Base-by-base conservation (phyloP, 2,888 invertebrate genomes). In the Toxonevra muliebris region DNA sequence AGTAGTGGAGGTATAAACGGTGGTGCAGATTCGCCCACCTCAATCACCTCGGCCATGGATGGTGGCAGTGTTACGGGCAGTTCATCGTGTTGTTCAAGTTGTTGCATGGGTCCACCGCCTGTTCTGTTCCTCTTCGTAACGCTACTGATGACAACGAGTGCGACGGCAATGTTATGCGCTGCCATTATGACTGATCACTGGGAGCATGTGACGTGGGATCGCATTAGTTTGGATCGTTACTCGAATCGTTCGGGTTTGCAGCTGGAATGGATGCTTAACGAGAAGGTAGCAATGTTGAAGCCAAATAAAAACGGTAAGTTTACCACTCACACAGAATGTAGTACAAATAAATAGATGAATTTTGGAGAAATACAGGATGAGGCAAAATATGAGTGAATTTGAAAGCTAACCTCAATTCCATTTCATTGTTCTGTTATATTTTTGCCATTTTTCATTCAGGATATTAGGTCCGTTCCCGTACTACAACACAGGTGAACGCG, bases 151-250 rank as follows among this genome's bases (percentile, higher is more conserved):
- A 93, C 90, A 77, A 91, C 91, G 65, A 90, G 91, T 79, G 92
- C 93, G 42, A 93, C 94, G 61, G 92, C 91, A 43, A 90, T 94
- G 90, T 86, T 94, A 52, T 93, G 93, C 82, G 91, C 91, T 3
- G 93, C 95, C 73, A 93, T 95, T 82, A 93, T 95, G 92, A 94
- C 94, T 69, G 93, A 94, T 81, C 93, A 94, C 83, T 95, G 95
- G 95, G 95, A 95, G 86, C 91, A 93, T 81, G 92, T 95, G 72
- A 88, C 88, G 69, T 95, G 95, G 93, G 91, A 94, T 83, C 87
- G 90, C 15, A 88, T 87, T 60, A 82, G 79, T 61, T 69, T 85
- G 50, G 81, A 84, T 67, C 80, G 81, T n/a, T 80, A 83, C 55
- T 76, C 84, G 8, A 85, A 85, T 75, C 88, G 88, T 71, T 88